A percentile compares a stretch with the other conserved stretches of the same genome.
phyloP scores from a whole-genome alignment of 2,888 invertebrate species.

The Drosophila paracracens region DNA sequence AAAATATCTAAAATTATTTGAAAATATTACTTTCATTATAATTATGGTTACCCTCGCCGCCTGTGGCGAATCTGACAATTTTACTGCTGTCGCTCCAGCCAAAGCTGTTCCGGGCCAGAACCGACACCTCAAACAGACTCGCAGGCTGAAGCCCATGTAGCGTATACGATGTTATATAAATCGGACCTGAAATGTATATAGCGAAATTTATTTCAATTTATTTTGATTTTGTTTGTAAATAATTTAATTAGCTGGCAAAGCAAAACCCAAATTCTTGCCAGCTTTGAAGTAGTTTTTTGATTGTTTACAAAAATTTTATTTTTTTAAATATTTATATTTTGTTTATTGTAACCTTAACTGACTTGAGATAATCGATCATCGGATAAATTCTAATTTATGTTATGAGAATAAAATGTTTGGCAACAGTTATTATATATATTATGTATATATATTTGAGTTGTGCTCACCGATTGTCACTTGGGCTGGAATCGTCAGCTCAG shows the following conservation, averaged over 20 bases:
- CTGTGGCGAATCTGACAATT: constrained; percentile 91
- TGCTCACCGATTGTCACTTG: constrained; percentile 82
- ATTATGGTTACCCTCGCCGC: constrained; percentile 88
- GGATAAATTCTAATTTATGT: not conserved
- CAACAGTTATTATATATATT: not conserved
- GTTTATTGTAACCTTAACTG: not conserved
- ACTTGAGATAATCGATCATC: not conserved
- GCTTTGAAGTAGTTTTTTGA: not conserved
- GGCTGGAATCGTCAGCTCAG: constrained; percentile 83
- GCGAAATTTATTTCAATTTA: not conserved
- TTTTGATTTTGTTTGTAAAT: not conserved
- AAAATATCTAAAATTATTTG: not conserved
- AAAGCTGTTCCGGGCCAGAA: constrained; percentile 92
- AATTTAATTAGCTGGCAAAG: not conserved
- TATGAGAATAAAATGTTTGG: not conserved
- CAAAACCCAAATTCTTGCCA: not conserved
- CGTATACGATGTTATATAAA: constrained; percentile 91
- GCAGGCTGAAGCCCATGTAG: constrained; percentile 90
- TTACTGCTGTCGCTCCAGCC: constrained; percentile 94
- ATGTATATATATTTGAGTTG: not conserved
- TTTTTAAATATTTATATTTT: not conserved
- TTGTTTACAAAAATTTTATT: not conserved
- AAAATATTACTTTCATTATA: not conserved
- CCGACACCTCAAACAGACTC: constrained; percentile 91
- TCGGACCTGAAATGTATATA: constrained; percentile 86